Evolutionary conservation across 1,140 invertebrate species (phyloP), one percentile per base, ranked within the genome.

Genomic region (Pteromalus puparum): DNA sequence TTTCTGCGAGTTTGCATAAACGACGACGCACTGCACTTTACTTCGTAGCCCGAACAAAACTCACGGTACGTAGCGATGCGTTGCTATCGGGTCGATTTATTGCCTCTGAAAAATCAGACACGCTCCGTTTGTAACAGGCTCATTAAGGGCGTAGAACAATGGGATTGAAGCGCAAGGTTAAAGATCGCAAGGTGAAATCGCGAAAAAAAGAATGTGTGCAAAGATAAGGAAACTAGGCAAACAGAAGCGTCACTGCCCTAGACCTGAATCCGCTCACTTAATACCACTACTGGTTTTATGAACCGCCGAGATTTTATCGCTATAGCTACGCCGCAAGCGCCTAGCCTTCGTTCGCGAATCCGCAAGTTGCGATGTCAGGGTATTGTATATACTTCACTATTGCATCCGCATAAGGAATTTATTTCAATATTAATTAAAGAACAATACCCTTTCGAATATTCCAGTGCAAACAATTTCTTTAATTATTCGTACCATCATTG

Each of bases 61-160:
- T 24, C 72, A 10, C 9, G 13, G 9, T 38, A 38, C 74, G 1
- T 53, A 65, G 46, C 76, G 76, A 68, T 48, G 83, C 72, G 77
- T 75, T 68, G 42, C 68, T 84, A 74, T 81, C 77, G 21, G 42
- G 0, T 7, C 18, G 72, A 81, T 84, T 81, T 81, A 84, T 80
- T 84, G 26, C 53, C 7, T 30, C 68, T 61, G 83, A 28, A 75
- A 81, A 75, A 81, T 80, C 78, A 26, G 72, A 65, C 70, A 30
- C 77, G 83, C 83, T 84, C 72, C 70, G 83, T 75, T 84, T 67
- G 24, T 24, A 53, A 38, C 65, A 77, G 30, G 82, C 76, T 84
- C 77, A 53, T 80, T 75, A 84, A 84, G 83, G 83, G 83, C 46
- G 78, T 42, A 77, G 82, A 79, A 84, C 77, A 84, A 84, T 84